These are phyloP conservation scores for Athene noctua DNA, from an alignment of 2,113 vertebrate species.

Conservation along the genomic window DNA sequence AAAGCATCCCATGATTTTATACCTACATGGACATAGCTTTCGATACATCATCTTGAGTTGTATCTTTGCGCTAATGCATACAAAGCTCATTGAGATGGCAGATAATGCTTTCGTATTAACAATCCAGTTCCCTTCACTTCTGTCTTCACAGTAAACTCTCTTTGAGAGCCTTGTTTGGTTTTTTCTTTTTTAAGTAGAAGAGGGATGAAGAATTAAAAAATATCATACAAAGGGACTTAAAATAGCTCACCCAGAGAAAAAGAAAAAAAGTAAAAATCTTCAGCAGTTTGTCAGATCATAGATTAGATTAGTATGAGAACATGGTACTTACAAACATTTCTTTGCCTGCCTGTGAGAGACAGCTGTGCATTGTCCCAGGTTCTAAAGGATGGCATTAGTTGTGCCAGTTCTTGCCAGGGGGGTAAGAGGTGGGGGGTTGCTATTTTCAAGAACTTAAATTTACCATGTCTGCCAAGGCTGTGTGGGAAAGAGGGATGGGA, in stretches of 20 bases:
- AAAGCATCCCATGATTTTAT: background rate
- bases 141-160: background rate
- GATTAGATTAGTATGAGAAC: background rate
- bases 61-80: background rate
- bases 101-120: background rate
- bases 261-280: background rate
- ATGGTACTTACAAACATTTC: background rate
- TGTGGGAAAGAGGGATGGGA: background rate
- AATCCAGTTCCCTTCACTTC: background rate
- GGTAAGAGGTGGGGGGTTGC: fast-evolving
- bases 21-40: background rate
- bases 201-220: background rate
- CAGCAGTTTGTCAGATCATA: background rate
- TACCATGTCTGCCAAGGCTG: background rate
- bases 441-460: background rate
- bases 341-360: background rate
- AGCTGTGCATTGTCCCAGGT: background rate
- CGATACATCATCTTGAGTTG: background rate
- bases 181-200: background rate
- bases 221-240: background rate
- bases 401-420: background rate
- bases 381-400: background rate
- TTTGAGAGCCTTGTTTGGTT: too few species aligned
- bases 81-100: background rate
- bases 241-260: background rate